phyloP scores from a whole-genome alignment of 2,888 invertebrate genomes.

The Caenorhabditis uteleia region DNA sequence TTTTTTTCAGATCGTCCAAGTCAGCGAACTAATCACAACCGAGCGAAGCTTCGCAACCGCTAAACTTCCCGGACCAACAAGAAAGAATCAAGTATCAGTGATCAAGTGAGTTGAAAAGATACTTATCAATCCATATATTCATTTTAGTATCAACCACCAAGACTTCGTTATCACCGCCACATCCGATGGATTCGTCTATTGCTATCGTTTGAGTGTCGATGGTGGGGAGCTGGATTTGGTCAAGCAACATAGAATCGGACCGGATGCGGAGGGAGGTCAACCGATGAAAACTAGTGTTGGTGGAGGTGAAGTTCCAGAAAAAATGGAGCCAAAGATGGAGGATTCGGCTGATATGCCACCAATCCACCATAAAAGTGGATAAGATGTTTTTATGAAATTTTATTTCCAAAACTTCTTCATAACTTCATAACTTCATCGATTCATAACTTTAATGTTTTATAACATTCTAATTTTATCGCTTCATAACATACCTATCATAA shows the following conservation, averaged over 20 bases:
- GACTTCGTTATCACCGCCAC: constrained; percentile 88
- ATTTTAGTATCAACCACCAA: constrained; percentile 79
- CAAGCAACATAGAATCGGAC: constrained; percentile 72
- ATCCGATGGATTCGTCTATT: constrained; percentile 87
- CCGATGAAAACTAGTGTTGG: constrained; percentile 3
- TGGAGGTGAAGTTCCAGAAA: neutral
- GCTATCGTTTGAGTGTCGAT: constrained; percentile 83
- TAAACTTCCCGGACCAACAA: constrained; percentile 84
- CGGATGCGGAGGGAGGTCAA: constrained; percentile 28
- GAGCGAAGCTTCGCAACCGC: constrained; percentile 93
- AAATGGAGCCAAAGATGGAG: constrained; percentile 53
- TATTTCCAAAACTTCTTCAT: no score
- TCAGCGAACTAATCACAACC: constrained; percentile 92
- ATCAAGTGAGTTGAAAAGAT: constrained; percentile 73
- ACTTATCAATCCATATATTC: no score
- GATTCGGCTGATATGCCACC: constrained; percentile 65
- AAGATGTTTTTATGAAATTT: no score
- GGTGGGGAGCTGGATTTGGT: constrained; percentile 90
- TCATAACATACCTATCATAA: no score
- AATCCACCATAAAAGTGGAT: constrained; percentile 54
- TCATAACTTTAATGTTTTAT: no score
- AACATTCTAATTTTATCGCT: no score
- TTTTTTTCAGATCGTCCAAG: no score
- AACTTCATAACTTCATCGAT: no score
- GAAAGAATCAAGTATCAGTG: constrained; percentile 87